Base-by-base conservation (phyloP, 2,888 invertebrate genomes). In the Bedellia somnulentella region DNA sequence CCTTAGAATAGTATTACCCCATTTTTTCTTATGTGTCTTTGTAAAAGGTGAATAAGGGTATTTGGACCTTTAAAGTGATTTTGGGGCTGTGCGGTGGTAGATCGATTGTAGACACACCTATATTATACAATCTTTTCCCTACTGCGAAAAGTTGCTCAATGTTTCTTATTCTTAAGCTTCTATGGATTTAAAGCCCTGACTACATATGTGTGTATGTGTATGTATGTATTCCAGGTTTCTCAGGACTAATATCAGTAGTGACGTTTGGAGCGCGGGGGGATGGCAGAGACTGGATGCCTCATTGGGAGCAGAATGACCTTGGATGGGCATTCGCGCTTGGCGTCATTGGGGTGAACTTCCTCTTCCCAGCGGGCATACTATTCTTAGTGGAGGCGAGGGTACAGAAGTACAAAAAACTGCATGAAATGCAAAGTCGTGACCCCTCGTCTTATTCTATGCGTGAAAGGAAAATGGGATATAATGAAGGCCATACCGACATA, bases 231-330 rank as follows among this genome's bases (percentile, higher is more conserved):
- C 14, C 63, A 82, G 93, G 87, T 9, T 51, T 89, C 24, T 86
- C 87, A 42, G 93, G 93, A 6, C 78, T 92, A 2, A 84, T 94
- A 48, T 85, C 93, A 1, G 86, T 92, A 1, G 81, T 90, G 2
- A 86, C 90, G 33, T 97, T 97, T 63, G 96, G 95, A 21, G 87
- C 87, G 0, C 81, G 87, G 53, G 95, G 94, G 3, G 93, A 95
- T 61, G 87, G 91, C 3, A 80, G 96, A 39, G 92, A 91, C 49
- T 93, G 95, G 89, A 93, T 97, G 91, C 95, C 96, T 0, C 85
- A 93, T 47, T 93, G 95, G 89, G 91, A 96, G 47, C 89, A 94
- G 56, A 97, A 97, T 64, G 89, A 93, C 55, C 81, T 96, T 31
- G 88, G 94, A 8, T 97, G 95, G 93, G 91, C 95, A 0, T 97